phyloP scores from a whole-genome alignment of 2,113 vertebrate species.

The Anarrhichthys ocellatus region DNA sequence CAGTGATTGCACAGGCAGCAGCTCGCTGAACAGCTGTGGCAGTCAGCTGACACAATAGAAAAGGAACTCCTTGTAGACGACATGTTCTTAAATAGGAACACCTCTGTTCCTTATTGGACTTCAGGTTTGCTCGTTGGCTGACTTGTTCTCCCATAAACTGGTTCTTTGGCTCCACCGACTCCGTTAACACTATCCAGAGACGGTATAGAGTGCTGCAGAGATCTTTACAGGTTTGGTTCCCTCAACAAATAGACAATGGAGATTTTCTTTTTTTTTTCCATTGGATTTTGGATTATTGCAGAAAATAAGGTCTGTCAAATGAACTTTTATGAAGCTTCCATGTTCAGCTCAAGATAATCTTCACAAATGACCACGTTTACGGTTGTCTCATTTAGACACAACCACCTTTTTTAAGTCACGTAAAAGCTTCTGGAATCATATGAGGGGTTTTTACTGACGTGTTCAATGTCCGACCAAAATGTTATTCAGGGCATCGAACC shows the following conservation, averaged over 20 bases:
- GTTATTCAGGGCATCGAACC: neutral
- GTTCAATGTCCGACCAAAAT: neutral
- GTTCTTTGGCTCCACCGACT: constrained; percentile 7
- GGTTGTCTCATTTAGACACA: neutral
- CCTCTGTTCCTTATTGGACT: neutral
- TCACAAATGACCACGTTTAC: neutral
- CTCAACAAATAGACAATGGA: neutral
- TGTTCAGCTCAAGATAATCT: neutral
- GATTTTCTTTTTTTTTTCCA: neutral
- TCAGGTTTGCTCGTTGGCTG: neutral
- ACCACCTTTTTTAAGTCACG: no score
- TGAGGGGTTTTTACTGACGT: neutral
- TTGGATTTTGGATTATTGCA: neutral
- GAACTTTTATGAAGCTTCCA: neutral
- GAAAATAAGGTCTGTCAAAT: neutral
- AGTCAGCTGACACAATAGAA: neutral
- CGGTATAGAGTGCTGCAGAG: neutral
- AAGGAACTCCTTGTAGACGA: neutral
- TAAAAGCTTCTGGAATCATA: neutral
- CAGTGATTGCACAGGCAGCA: neutral
- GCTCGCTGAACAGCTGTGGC: no score
- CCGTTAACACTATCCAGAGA: neutral
- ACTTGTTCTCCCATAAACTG: neutral
- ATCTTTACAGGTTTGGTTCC: neutral
- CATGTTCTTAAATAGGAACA: neutral